Evolutionary conservation across 2,113 vertebrate species (phyloP).

Genomic region (Urocolius indicus): DNA sequence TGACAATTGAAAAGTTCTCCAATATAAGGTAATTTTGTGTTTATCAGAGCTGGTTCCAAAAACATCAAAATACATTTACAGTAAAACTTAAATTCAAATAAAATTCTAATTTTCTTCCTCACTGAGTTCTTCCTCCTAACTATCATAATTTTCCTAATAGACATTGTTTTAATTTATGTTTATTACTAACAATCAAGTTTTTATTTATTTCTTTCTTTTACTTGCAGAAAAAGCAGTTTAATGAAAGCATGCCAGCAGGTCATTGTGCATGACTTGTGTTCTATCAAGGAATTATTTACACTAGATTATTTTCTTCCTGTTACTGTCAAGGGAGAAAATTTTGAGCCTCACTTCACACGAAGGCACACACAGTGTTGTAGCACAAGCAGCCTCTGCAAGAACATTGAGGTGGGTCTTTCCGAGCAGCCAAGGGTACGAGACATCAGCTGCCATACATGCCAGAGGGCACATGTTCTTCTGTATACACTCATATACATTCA

Average conservation of each 20-base stretch:
- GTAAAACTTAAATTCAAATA: background rate
- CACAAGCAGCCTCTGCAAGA: background rate
- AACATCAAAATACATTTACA: background rate
- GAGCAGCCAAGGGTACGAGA: background rate
- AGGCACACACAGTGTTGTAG: background rate
- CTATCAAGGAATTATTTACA: background rate
- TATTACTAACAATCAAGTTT: background rate
- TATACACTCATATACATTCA: background rate
- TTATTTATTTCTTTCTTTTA: background rate
- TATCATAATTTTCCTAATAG: background rate
- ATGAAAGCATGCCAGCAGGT: background rate
- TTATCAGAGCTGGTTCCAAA: background rate
- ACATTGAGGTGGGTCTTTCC: accelerated
- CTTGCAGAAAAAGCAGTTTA: background rate
- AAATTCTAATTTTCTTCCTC: background rate
- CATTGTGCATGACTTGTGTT: background rate
- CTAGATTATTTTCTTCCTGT: background rate
- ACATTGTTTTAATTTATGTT: background rate
- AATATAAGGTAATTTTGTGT: background rate
- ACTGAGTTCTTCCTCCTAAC: background rate
- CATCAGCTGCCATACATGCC: background rate
- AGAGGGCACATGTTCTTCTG: background rate
- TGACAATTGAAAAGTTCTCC: background rate
- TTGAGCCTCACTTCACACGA: background rate
- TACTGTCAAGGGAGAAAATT: background rate